Conservation (phyloP, 2,797 vertebrate genomes). For the Channallabes apus region DNA sequence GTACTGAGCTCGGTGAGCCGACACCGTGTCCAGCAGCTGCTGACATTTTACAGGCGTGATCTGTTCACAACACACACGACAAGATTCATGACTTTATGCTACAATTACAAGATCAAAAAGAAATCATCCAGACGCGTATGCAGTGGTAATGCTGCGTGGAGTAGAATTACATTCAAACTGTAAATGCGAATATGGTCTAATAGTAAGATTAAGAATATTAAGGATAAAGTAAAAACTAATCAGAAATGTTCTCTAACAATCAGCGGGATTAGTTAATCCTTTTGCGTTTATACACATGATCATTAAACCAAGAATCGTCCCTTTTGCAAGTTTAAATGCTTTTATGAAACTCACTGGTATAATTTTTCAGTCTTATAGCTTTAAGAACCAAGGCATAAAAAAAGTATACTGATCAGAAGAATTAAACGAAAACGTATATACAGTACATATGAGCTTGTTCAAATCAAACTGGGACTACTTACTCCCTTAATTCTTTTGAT, state of each 20-base stretch:
- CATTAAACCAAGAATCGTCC: neutral
- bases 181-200: neutral
- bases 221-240: neutral
- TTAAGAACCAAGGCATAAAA: too few species aligned
- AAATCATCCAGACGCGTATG: neutral
- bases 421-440: too few species aligned
- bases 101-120: neutral
- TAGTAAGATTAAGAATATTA: neutral
- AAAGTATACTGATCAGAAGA: neutral
- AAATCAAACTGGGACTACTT: too few species aligned
- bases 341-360: neutral
- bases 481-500: too few species aligned
- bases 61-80: conserved; percentile 54
- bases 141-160: neutral
- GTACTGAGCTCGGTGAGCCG: conserved; percentile 72
- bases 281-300: neutral
- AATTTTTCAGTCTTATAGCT: too few species aligned
- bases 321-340: neutral
- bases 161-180: too few species aligned
- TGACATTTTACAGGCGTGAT: conserved; percentile 78
- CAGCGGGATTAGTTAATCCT: neutral
- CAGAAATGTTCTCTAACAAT: neutral
- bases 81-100: neutral
- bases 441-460: too few species aligned
- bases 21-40: conserved; percentile 79